Evolutionary conservation across 2,888 invertebrate genomes (phyloP).

Genomic region (Amphiduros pacificus): DNA sequence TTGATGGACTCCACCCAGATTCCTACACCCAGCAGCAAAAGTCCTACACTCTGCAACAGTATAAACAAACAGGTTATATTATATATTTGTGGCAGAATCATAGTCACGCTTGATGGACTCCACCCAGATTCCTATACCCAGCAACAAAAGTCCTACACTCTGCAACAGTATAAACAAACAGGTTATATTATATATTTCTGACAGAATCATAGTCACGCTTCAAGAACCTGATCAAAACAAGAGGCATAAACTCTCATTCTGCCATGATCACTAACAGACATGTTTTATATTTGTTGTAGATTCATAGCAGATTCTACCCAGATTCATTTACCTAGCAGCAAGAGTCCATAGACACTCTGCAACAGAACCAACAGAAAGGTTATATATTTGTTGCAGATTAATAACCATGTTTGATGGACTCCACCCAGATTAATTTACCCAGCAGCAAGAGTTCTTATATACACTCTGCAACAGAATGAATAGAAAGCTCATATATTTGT

Average conservation of each 20-base stretch:
- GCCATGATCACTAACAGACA: too few species aligned
- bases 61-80: too few species aligned
- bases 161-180: too few species aligned
- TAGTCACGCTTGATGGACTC: conserved; percentile 40
- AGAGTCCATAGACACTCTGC: conserved; percentile 47
- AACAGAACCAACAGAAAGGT: too few species aligned
- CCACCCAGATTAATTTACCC: conserved; percentile 43
- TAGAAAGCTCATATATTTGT: too few species aligned
- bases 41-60: conserved; percentile 44
- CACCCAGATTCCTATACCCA: conserved; percentile 44
- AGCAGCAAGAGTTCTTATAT: conserved; percentile 43
- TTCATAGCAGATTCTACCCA: conserved; percentile 43
- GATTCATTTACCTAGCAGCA: conserved; percentile 42
- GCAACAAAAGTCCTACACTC: conserved; percentile 44
- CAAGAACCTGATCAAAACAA: too few species aligned
- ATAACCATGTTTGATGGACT: conserved; percentile 38
- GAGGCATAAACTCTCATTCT: too few species aligned
- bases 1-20: conserved; percentile 41
- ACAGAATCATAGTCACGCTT: too few species aligned
- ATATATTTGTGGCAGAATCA: too few species aligned
- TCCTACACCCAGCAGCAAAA: conserved; percentile 42
- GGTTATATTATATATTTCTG: too few species aligned
- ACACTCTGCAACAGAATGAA: conserved; percentile 42
- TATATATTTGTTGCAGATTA: too few species aligned
- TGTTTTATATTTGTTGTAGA: too few species aligned